These are phyloP conservation scores for Podargus strigoides DNA, from an alignment of 2,797 vertebrate genomes.

Conservation along the genomic window DNA sequence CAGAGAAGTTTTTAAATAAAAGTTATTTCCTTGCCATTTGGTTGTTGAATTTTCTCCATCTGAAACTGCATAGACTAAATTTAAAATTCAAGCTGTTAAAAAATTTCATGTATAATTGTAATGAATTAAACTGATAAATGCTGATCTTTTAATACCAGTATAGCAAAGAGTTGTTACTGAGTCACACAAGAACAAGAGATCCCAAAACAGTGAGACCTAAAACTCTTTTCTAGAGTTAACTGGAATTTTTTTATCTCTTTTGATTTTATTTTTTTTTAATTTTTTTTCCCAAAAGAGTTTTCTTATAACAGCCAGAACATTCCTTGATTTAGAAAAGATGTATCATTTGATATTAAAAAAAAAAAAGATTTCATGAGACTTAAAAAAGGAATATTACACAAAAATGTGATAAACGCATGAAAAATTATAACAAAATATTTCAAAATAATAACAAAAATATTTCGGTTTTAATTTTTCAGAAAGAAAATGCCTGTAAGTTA, in stretches of 20 bases:
- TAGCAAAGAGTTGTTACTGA: not conserved
- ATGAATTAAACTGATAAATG: not conserved
- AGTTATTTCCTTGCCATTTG: not conserved
- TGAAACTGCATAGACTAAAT: fast-evolving
- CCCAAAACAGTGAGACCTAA: not conserved
- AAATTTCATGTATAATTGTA: not conserved
- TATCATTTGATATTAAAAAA: not conserved
- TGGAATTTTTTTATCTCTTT: not conserved
- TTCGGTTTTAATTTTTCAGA: not conserved
- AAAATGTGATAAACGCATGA: not conserved
- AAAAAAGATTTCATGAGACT: not conserved
- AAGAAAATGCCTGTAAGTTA: not conserved
- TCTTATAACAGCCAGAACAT: not conserved
- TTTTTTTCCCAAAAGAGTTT: not conserved
- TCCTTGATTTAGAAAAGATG: not conserved
- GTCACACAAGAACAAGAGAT: not conserved
- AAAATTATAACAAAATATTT: not conserved
- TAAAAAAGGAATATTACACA: not conserved
- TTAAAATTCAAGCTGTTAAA: not conserved
- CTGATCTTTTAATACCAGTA: not conserved
- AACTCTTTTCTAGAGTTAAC: not conserved
- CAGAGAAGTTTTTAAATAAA: not conserved
- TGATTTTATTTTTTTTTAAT: too few relatives aligned
- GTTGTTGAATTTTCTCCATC: not conserved
- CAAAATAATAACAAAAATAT: not conserved